Conservation (phyloP, 2,797 vertebrate species). For the Luscinia megarhynchos region DNA sequence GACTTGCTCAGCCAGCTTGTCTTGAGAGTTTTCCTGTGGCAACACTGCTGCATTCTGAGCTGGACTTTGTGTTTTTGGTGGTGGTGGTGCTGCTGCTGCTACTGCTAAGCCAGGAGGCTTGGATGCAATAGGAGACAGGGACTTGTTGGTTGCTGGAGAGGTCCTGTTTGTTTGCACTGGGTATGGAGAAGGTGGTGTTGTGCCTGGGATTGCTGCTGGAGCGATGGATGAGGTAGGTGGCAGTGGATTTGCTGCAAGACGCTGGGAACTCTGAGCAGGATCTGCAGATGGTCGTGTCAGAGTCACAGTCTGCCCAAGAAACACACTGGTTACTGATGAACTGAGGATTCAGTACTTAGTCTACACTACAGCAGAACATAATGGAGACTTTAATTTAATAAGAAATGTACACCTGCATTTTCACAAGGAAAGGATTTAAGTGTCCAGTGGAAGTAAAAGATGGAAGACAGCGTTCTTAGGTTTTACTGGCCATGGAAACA, state of each 20-base stretch:
- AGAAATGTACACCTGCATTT: not conserved
- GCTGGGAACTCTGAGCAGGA: conserved; percentile 81
- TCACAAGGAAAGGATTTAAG: not conserved
- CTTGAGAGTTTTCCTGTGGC: conserved; percentile 86
- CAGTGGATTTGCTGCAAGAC: conserved; percentile 80
- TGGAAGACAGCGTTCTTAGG: rapidly evolving
- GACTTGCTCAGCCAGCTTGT: conserved; percentile 89
- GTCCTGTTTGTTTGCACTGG: conserved; percentile 80
- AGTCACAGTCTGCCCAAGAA: conserved; percentile 82
- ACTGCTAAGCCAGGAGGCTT: conserved; percentile 85
- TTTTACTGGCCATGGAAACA: not conserved
- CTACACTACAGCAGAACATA: not conserved
- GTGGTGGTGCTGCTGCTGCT: conserved; percentile 58
- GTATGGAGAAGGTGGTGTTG: conserved; percentile 75
- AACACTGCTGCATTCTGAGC: conserved; percentile 78
- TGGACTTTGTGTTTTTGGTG: conserved; percentile 81
- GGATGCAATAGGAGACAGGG: conserved; percentile 80
- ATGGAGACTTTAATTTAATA: not conserved
- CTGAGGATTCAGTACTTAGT: not conserved
- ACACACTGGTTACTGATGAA: not conserved
- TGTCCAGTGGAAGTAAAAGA: not conserved
- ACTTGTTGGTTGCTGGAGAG: conserved; percentile 73
- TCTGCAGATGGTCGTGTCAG: conserved; percentile 84
- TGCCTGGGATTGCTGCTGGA: conserved; percentile 75
- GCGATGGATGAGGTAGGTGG: conserved; percentile 78